phyloP scores from a whole-genome alignment of 2,113 vertebrate species.

The Lepisosteus oculatus region DNA sequence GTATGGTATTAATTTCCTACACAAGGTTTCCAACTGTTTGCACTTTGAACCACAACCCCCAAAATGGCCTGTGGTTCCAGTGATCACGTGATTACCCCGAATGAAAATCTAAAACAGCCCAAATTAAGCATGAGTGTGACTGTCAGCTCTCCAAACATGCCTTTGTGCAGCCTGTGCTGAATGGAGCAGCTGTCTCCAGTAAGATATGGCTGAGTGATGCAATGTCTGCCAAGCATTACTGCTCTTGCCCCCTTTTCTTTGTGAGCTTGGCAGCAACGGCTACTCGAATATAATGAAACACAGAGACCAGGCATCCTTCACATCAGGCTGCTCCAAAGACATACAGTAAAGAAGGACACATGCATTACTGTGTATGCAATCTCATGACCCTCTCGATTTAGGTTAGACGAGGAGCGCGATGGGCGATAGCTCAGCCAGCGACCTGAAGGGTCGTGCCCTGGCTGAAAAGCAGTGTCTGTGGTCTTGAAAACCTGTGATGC shows the following conservation, averaged over 20 bases:
- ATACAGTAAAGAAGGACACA: conserved; percentile 14
- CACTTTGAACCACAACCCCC: too few species aligned
- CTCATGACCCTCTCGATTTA: neutral
- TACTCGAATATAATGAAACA: conserved; percentile 27
- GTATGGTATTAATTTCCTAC: too few species aligned
- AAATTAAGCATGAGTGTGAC: conserved; percentile 9
- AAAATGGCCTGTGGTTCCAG: neutral
- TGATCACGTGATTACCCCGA: conserved; percentile 8
- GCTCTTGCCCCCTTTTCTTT: conserved; percentile 31
- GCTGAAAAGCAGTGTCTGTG: too few species aligned
- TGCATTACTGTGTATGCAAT: neutral
- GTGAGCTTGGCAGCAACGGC: conserved; percentile 37
- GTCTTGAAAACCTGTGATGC: neutral
- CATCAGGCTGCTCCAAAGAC: conserved; percentile 18
- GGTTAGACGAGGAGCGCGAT: too few species aligned
- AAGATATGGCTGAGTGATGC: conserved; percentile 46
- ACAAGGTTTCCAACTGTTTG: too few species aligned
- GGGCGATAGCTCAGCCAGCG: too few species aligned
- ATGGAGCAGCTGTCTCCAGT: conserved; percentile 26
- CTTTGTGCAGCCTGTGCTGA: conserved; percentile 21
- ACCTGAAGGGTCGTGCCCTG: too few species aligned
- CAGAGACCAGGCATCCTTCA: conserved; percentile 21
- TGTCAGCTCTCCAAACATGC: conserved; percentile 16
- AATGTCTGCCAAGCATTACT: conserved; percentile 46
- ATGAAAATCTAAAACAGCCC: neutral